These are phyloP conservation scores for Polymixis flavicincta DNA, from an alignment of 2,888 invertebrate species.

Conservation along the genomic window DNA sequence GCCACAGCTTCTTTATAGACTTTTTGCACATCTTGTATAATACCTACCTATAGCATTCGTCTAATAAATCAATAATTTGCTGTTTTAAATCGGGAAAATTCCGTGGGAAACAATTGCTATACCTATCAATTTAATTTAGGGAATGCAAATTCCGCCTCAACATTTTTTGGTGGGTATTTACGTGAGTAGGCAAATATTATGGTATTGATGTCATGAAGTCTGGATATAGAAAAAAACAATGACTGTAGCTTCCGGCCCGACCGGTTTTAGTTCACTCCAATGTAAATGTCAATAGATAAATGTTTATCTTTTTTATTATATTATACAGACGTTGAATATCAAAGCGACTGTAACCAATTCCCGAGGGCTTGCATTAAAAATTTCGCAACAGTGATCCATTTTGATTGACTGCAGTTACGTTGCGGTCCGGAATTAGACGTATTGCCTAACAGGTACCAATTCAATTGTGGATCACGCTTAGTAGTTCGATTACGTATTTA, in stretches of 20 bases:
- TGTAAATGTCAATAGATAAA: constrained; percentile 46
- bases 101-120: not conserved
- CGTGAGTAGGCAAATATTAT: not conserved
- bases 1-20: not conserved
- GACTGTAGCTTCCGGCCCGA: constrained; percentile 4
- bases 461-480: constrained; percentile 60
- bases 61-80: not conserved
- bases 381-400: constrained; percentile 70
- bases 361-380: constrained; percentile 67
- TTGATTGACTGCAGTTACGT: constrained; percentile 68
- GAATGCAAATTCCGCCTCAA: not conserved
- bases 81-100: not conserved
- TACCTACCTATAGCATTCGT: too few species aligned
- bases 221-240: constrained; percentile 14
- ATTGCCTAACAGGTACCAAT: constrained; percentile 70
- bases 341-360: constrained; percentile 40
- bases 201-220: constrained; percentile 7
- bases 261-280: constrained; percentile 29
- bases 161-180: not conserved
- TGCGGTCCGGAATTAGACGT: constrained; percentile 69
- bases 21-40: too few species aligned
- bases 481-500: constrained; percentile 56
- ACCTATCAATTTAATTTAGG: not conserved
- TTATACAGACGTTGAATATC: constrained; percentile 35
- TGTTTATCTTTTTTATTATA: constrained; percentile 26